These are phyloP conservation scores for Drosophila ironensis DNA, from an alignment of 1,140 invertebrate species.

Conservation along the genomic window DNA sequence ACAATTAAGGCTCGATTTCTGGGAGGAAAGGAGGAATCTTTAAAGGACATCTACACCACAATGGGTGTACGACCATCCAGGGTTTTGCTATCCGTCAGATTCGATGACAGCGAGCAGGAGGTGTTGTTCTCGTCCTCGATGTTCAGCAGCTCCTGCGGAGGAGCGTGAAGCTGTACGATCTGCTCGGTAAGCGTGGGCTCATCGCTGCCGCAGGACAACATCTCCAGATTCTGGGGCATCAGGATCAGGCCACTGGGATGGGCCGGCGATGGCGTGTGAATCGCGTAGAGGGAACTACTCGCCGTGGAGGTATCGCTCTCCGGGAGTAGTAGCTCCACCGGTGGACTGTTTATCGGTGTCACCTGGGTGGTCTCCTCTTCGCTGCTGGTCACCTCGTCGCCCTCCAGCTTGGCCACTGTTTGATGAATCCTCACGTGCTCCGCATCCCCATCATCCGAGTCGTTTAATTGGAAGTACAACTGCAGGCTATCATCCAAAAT, in stretches of 20 bases:
- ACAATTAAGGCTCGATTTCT: too few relatives aligned
- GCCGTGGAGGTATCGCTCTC: constrained; percentile 46
- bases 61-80: constrained; percentile 76
- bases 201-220: constrained; percentile 38
- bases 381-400: constrained; percentile 58
- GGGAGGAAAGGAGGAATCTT: too few relatives aligned
- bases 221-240: constrained; percentile 19
- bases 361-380: constrained; percentile 56
- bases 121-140: constrained; percentile 70
- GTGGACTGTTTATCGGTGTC: constrained; percentile 36
- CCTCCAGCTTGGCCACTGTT: constrained; percentile 66
- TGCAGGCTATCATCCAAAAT: constrained; percentile 57
- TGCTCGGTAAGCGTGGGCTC: constrained; percentile 59
- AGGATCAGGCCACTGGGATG: constrained; percentile 27
- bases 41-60: too few relatives aligned
- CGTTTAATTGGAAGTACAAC: constrained; percentile 66
- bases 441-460: constrained; percentile 22
- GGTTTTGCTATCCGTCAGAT: constrained; percentile 79
- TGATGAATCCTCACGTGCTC: constrained; percentile 67
- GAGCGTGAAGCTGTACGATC: constrained; percentile 66
- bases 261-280: constrained; percentile 63
- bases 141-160: constrained; percentile 31
- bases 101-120: constrained; percentile 74
- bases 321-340: constrained; percentile 15
- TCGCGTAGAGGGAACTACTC: constrained; percentile 69